Percentiles rank a stretch among this genome's conserved stretches.
These are phyloP conservation scores for Drosophila maculinotata DNA, from an alignment of 2,888 invertebrate species.

Conservation along the genomic window DNA sequence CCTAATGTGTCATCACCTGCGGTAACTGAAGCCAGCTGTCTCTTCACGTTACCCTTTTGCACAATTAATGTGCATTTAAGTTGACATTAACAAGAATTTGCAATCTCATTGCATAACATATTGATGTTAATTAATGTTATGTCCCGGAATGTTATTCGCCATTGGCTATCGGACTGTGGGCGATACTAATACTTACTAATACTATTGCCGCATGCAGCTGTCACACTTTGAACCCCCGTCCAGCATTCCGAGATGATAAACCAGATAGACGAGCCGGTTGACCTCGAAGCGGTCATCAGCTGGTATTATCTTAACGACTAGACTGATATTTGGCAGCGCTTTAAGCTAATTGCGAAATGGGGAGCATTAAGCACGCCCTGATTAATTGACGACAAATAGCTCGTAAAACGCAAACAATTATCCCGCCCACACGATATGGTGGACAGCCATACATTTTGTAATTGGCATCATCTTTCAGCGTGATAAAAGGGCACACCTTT, in stretches of 20 bases:
- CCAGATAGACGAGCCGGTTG: constrained; percentile 23
- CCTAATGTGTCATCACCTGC: constrained; percentile 20
- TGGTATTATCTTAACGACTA: constrained; percentile 13
- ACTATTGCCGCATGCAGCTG: constrained; percentile 1
- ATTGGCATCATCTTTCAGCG: constrained; percentile 32
- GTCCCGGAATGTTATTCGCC: too few species aligned
- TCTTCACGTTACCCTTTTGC: constrained; percentile 29
- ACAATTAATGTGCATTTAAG: constrained; percentile 19
- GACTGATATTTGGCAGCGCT: constrained; percentile 26
- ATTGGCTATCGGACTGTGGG: constrained; percentile 37
- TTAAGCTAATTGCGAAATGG: constrained; percentile 38
- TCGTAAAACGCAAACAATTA: constrained; percentile 42
- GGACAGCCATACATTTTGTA: constrained; percentile 21
- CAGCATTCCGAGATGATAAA: constrained; percentile 18
- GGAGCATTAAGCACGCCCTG: constrained; percentile 38
- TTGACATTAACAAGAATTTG: constrained; percentile 11
- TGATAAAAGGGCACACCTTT: constrained; percentile 27
- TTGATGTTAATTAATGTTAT: constrained; percentile 38
- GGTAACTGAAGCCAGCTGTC: constrained; percentile 30
- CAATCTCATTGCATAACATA: constrained; percentile 12
- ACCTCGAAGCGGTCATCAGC: constrained; percentile 34
- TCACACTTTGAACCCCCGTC: constrained; percentile 38
- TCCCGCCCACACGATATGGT: constrained; percentile 38
- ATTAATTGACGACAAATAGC: constrained; percentile 45
- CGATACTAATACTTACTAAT: constrained; percentile 28